Evolutionary conservation across 2,888 invertebrate species (phyloP), one percentile per base, ranked within the genome.

Genomic region (Danaus chrysippus): DNA sequence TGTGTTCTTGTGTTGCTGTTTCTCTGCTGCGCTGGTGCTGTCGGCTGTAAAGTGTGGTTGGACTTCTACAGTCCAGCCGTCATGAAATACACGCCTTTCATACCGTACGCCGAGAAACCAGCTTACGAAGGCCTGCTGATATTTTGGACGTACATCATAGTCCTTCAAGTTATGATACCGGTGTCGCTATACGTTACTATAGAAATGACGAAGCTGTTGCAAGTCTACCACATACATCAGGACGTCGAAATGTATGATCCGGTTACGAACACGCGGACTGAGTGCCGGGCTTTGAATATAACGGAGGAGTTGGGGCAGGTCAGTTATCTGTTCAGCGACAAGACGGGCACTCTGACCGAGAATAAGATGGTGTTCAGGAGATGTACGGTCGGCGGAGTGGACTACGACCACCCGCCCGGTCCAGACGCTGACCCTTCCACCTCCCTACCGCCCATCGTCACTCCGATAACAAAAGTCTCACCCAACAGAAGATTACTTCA

Each of bases 341-440:
- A 99, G 89, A 99, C 99, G 0, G 99, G 99, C 8, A 99, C 99
- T 1, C 89, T 99, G 62, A 99, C 99, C 0, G 98, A 99, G 86
- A 99, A 99, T 84, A 95, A 97, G 84, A 99, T 99, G 99, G 93
- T 98, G 76, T 99, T 99, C 86, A 93, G 97, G 62, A 92, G 96
- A 56, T 99, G 98, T 79, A 94, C 96, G 2, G 95, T 99, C 34
- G 95, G 94, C 23, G 98, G 98, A 0, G 93, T 95, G 49, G 98
- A 99, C 85, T 99, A 97, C 79, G 95, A 95, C 76, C 97, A 97
- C 81, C 94, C 94, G 1, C 93, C 94, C 9, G 94, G 94, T 0
- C 93, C 95, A 34, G 93, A 95, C 8, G 94, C 95, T 67, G 92
- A 93, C 74, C 93, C 94, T 11, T 86, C 88, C 54, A 74, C 83